Evolutionary conservation across 2,113 vertebrate genomes (phyloP).

Genomic region (Leptocoma aspasia): DNA sequence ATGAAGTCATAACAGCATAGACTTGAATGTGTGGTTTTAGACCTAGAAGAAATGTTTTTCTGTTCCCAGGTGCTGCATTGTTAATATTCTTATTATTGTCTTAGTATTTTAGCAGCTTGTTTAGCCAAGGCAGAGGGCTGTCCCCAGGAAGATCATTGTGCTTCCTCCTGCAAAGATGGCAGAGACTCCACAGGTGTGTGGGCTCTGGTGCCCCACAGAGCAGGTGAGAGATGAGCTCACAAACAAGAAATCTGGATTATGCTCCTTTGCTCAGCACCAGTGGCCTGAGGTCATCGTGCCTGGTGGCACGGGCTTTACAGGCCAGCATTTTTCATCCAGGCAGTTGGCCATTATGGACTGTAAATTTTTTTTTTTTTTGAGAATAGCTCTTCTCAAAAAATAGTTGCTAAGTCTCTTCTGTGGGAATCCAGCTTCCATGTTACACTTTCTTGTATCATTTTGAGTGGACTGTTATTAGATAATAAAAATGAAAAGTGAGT

Average conservation of each 20-base stretch:
- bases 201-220: neutral
- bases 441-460: rapidly evolving
- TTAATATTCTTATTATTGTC: neutral
- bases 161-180: neutral
- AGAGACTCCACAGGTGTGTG: neutral
- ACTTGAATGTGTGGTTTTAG: neutral
- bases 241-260: neutral
- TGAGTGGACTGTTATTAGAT: neutral
- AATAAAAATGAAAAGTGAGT: neutral
- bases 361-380: neutral
- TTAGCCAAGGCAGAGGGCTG: neutral
- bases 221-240: neutral
- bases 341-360: neutral
- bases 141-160: neutral
- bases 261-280: neutral
- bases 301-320: neutral
- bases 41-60: neutral
- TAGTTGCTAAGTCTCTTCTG: neutral
- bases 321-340: neutral
- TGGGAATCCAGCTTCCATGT: neutral
- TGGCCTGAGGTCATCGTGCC: neutral
- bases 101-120: neutral
- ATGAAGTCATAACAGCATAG: neutral
- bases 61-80: neutral
- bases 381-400: neutral